phyloP scores from a whole-genome alignment of 1,140 invertebrate species.

The Brachystomella parvula region DNA sequence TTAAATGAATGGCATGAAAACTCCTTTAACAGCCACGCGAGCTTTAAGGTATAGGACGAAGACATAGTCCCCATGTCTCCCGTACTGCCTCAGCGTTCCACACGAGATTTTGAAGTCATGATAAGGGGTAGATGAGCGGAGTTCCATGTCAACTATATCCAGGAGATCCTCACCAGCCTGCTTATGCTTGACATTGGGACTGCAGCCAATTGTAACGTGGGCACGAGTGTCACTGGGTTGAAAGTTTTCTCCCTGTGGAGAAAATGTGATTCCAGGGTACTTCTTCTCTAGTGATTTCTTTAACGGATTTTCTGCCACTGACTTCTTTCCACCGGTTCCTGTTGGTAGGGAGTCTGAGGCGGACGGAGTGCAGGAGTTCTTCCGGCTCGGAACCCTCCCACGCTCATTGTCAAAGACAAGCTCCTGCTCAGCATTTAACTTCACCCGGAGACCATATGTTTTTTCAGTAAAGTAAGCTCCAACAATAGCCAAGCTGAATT shows the following conservation, averaged over 20 bases:
- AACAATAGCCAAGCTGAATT: constrained; percentile 21
- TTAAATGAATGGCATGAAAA: too few species aligned
- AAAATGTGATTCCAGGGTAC: constrained; percentile 8
- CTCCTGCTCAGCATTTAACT: constrained; percentile 20
- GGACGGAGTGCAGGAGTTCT: not conserved
- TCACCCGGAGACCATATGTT: constrained; percentile 27
- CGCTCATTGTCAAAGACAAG: constrained; percentile 28
- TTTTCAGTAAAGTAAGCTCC: constrained; percentile 28
- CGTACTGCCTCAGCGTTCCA: constrained; percentile 29
- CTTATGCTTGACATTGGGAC: constrained; percentile 19
- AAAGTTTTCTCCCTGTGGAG: constrained; percentile 19
- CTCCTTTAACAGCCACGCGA: not conserved
- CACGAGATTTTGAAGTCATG: constrained; percentile 20
- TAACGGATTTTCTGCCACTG: not conserved
- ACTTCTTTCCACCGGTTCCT: not conserved
- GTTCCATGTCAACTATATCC: constrained; percentile 29
- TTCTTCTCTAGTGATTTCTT: not conserved
- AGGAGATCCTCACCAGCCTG: constrained; percentile 32
- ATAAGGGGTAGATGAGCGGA: not conserved
- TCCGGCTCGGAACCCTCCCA: not conserved
- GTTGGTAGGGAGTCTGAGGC: not conserved
- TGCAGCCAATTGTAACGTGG: constrained; percentile 31
- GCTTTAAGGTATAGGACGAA: constrained; percentile 26
- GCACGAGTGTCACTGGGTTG: constrained; percentile 23
- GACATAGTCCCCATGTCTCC: constrained; percentile 13